Evolutionary conservation across 2,888 invertebrate genomes (phyloP).

Genomic region (Apamea crenata): DNA sequence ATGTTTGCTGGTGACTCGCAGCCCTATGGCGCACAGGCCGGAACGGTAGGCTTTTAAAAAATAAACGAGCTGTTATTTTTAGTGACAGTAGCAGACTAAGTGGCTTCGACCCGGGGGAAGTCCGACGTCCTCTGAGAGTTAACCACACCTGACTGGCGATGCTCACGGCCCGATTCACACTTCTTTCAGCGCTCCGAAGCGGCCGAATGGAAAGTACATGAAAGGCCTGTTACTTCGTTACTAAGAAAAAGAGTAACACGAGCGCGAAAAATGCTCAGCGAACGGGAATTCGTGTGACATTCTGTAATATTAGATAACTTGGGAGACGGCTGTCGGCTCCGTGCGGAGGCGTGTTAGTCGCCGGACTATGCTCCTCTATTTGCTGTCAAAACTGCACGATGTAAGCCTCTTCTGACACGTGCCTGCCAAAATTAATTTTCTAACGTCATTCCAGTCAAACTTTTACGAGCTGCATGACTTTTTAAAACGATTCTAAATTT

Average conservation of each 20-base stretch:
- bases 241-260: slow-evolving; percentile 79
- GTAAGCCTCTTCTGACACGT: slow-evolving; percentile 18
- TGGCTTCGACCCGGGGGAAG: slow-evolving; percentile 78
- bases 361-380: slow-evolving; percentile 31
- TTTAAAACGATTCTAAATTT: slow-evolving; percentile 19
- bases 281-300: slow-evolving; percentile 70
- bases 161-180: slow-evolving; percentile 86
- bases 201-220: slow-evolving; percentile 88
- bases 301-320: slow-evolving; percentile 67
- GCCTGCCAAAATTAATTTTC: slow-evolving; percentile 37
- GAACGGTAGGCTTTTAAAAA: slow-evolving; percentile 80
- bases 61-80: slow-evolving; percentile 83
- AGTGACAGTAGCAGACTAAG: slow-evolving; percentile 84
- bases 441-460: background rate
- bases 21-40: slow-evolving; percentile 61
- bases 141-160: slow-evolving; percentile 85
- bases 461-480: background rate
- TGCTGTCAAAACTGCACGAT: slow-evolving; percentile 45
- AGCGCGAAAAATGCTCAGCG: slow-evolving; percentile 72
- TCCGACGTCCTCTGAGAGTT: slow-evolving; percentile 80
- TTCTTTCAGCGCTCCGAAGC: slow-evolving; percentile 86
- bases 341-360: slow-evolving; percentile 25
- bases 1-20: slow-evolving; percentile 59
- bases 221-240: slow-evolving; percentile 85
- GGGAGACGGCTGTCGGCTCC: slow-evolving; percentile 35